These are phyloP conservation scores for Cliona cf. orientalis DNA, from an alignment of 37 sponge, comb jelly and placozoan genomes.

Conservation along the genomic window DNA sequence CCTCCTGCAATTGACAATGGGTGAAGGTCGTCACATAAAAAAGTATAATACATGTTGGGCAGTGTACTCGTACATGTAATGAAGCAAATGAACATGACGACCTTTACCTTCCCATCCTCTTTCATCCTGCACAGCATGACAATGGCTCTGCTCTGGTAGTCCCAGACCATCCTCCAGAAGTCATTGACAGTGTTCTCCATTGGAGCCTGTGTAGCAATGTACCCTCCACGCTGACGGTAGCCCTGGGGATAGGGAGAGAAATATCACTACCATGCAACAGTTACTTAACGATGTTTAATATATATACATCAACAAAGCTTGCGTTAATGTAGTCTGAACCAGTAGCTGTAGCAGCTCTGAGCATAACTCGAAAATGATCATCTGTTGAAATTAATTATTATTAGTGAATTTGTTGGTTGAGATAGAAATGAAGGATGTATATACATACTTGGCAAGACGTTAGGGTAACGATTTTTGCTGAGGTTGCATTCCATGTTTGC, in stretches of 20 bases:
- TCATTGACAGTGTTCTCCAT: conserved; percentile 53
- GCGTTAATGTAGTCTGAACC: conserved; percentile 80
- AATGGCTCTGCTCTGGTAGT: conserved; percentile 56
- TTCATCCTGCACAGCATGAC: conserved; percentile 42
- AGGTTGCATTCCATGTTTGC: conserved; percentile 61
- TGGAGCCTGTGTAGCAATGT: conserved; percentile 71
- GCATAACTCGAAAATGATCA: conserved; percentile 40
- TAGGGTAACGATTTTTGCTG: conserved; percentile 50
- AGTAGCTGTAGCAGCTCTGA: conserved; percentile 44
- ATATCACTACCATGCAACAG: too few species aligned
- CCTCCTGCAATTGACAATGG: conserved; percentile 36
- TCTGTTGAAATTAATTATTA: conserved; percentile 6
- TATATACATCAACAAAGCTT: conserved; percentile 69
- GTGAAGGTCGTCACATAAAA: neutral
- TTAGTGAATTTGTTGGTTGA: neutral
- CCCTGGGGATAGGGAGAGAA: conserved; percentile 26
- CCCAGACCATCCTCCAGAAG: conserved; percentile 67
- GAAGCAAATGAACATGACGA: too few species aligned
- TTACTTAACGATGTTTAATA: too few species aligned
- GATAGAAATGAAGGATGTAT: too few species aligned
- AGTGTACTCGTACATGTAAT: neutral
- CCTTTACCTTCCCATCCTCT: conserved; percentile 56
- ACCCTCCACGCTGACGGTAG: conserved; percentile 68
- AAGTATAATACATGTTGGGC: neutral
- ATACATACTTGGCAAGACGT: conserved; percentile 55